Conservation (phyloP, 1,140 invertebrate species). For the Drosophila neocordata region DNA sequence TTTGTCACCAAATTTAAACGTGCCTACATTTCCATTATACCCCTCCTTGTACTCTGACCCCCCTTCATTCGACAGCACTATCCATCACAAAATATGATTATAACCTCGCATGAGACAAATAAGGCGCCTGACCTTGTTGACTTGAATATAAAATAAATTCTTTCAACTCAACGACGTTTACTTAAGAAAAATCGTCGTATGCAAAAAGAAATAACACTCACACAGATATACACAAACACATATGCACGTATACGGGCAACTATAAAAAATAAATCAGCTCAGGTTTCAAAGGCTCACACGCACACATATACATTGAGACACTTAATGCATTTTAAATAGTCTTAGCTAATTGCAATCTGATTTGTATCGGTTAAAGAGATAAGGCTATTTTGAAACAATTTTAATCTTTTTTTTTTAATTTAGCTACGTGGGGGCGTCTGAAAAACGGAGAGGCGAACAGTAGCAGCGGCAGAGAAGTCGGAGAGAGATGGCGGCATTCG, state of each 20-base stretch:
- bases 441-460: constrained; percentile 1
- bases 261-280: constrained; percentile 58
- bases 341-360: constrained; percentile 39
- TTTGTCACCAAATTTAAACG: constrained; percentile 64
- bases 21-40: constrained; percentile 54
- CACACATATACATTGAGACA: constrained; percentile 12
- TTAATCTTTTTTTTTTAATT: constrained; percentile 26
- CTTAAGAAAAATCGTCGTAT: constrained; percentile 57
- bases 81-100: constrained; percentile 56
- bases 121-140: constrained; percentile 75
- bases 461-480: not conserved
- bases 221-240: constrained; percentile 30
- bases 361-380: constrained; percentile 19
- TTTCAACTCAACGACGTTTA: constrained; percentile 64
- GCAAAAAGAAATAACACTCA: constrained; percentile 62
- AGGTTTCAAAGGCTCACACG: constrained; percentile 61
- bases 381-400: constrained; percentile 40
- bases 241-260: constrained; percentile 9
- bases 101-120: constrained; percentile 64
- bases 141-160: constrained; percentile 64
- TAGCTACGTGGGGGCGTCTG: constrained; percentile 73
- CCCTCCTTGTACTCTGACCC: constrained; percentile 22
- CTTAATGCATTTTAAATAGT: constrained; percentile 43
- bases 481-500: not conserved
- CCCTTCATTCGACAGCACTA: constrained; percentile 25